A percentile compares a stretch with the other conserved stretches of the same genome.
Conservation (phyloP, 1,140 invertebrate genomes). For the Bicyclus anynana region DNA sequence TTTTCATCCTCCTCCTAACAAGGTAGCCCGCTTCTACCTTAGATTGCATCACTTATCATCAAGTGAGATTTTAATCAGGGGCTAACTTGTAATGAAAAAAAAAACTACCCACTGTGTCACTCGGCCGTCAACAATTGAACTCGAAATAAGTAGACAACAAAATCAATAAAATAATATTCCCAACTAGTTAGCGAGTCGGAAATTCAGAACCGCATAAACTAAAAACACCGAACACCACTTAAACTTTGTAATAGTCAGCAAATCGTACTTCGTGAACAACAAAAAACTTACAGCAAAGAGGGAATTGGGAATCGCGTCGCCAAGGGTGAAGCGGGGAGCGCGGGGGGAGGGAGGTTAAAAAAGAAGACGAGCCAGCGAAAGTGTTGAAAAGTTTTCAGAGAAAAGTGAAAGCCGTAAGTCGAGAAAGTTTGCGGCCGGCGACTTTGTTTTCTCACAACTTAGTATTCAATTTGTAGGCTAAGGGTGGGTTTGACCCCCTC, state of each 20-base stretch:
- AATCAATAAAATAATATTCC: background rate
- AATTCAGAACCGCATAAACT: slow-evolving; percentile 13
- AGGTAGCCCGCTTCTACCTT: no score
- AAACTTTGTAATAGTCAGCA: slow-evolving; percentile 23
- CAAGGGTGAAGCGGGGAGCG: background rate
- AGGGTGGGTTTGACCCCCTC: slow-evolving; percentile 19
- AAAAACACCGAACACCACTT: slow-evolving; percentile 25
- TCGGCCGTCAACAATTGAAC: no score
- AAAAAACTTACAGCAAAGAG: slow-evolving; percentile 9
- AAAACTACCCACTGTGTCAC: no score
- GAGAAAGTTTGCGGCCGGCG: slow-evolving; percentile 52
- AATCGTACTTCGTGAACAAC: slow-evolving; percentile 21
- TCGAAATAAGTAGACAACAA: background rate
- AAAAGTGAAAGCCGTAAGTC: slow-evolving; percentile 59
- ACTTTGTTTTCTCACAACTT: slow-evolving; percentile 70
- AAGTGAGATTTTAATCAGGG: no score
- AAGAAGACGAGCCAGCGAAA: slow-evolving; percentile 45
- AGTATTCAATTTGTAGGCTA: slow-evolving; percentile 54
- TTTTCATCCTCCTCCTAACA: no score
- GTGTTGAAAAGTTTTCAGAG: slow-evolving; percentile 55
- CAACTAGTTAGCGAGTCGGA: background rate
- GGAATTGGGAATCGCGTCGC: background rate
- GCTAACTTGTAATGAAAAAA: no score
- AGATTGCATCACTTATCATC: no score
- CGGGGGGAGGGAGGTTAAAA: slow-evolving; percentile 6